These are phyloP conservation scores for Eutrigla gurnardus DNA, from an alignment of 2,797 vertebrate genomes.

Conservation along the genomic window DNA sequence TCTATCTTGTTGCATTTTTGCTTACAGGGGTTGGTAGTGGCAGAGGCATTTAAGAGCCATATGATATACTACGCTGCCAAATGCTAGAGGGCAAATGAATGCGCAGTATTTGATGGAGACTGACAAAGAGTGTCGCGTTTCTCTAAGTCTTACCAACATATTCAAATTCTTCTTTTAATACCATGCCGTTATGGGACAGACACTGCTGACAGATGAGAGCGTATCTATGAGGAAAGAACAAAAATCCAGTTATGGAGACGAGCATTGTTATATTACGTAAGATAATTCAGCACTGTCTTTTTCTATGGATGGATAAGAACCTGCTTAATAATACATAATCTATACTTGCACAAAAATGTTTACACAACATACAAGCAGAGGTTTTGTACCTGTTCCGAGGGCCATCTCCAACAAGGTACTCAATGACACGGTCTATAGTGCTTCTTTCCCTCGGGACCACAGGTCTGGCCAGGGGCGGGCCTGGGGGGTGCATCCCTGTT, in stretches of 20 bases:
- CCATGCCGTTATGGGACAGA: slow-evolving; percentile 99
- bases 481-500: slow-evolving; percentile 96
- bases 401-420: slow-evolving; percentile 98
- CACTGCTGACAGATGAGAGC: slow-evolving; percentile 99
- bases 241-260: slow-evolving; percentile 33
- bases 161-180: slow-evolving; percentile 99
- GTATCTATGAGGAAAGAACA: slow-evolving; percentile 84
- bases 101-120: slow-evolving; percentile 80
- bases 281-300: slow-evolving; percentile 13
- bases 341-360: not conserved
- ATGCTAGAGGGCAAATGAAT: slow-evolving; percentile 83
- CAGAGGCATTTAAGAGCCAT: slow-evolving; percentile 82
- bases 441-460: slow-evolving; percentile 94
- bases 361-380: not conserved
- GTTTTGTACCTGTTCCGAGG: slow-evolving; percentile 95
- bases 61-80: slow-evolving; percentile 83
- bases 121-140: slow-evolving; percentile 74
- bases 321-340: not conserved
- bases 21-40: slow-evolving; percentile 78
- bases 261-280: slow-evolving; percentile 4
- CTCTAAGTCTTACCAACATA: slow-evolving; percentile 93
- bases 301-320: not conserved
- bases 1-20: slow-evolving; percentile 77
- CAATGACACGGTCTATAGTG: slow-evolving; percentile 93
- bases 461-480: slow-evolving; percentile 95